phyloP scores from a whole-genome alignment of 2,113 vertebrate genomes.

The Thamnaconus septentrionalis region DNA sequence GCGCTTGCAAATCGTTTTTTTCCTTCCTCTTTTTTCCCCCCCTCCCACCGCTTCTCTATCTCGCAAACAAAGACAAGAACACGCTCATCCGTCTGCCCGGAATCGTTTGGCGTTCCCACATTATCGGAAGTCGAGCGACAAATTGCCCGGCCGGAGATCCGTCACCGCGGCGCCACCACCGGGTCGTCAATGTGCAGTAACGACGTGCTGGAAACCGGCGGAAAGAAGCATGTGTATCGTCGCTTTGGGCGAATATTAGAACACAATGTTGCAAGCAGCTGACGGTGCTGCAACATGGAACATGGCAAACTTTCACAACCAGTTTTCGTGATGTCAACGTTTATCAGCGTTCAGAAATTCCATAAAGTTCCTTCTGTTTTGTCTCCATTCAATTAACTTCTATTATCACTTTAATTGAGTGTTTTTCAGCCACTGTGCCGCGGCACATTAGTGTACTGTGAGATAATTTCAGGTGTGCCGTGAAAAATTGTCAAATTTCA shows the following conservation, averaged over 20 bases:
- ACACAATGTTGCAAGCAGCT: too few relatives aligned
- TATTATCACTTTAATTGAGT: too few relatives aligned
- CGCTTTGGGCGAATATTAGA: conserved; percentile 22
- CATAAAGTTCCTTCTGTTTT: too few relatives aligned
- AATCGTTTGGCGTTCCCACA: conserved; percentile 22
- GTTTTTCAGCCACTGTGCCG: too few relatives aligned
- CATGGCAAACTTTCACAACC: too few relatives aligned
- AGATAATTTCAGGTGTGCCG: too few relatives aligned
- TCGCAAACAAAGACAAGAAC: background rate
- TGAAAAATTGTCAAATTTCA: too few relatives aligned
- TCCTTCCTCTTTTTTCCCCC: background rate
- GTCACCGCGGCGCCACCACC: background rate
- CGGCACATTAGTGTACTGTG: too few relatives aligned
- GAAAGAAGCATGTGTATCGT: background rate
- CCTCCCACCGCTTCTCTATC: too few relatives aligned
- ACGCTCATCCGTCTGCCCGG: conserved; percentile 24
- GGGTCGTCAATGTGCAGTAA: conserved; percentile 36
- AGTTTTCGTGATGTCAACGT: too few relatives aligned
- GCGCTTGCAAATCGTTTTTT: conserved; percentile 32
- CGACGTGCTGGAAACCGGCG: background rate
- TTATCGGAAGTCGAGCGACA: conserved; percentile 30
- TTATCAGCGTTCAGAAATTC: too few relatives aligned
- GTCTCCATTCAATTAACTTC: too few relatives aligned
- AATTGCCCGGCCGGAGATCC: conserved; percentile 17
- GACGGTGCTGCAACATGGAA: background rate